phyloP scores from a whole-genome alignment of 2,888 invertebrate genomes.

The Apotomis capreana region DNA sequence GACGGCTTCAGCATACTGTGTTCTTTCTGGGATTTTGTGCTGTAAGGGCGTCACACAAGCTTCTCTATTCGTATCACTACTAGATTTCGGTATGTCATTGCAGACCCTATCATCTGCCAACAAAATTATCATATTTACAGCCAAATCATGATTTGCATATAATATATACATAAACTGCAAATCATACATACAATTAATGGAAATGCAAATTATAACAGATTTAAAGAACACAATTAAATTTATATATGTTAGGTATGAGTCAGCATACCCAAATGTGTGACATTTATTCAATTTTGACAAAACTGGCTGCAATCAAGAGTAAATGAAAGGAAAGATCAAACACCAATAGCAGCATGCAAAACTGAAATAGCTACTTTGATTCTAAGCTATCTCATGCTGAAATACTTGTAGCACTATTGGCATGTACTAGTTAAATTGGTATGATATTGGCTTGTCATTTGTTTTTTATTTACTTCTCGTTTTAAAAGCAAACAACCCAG shows the following conservation, averaged over 20 bases:
- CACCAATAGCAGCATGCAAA: conserved; percentile 22
- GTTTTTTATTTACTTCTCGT: too few relatives aligned
- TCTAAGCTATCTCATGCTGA: conserved; percentile 8
- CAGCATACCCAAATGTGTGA: conserved; percentile 3
- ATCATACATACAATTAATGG: background rate
- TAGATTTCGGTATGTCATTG: conserved; percentile 76
- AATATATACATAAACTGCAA: background rate
- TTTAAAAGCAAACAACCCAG: too few relatives aligned
- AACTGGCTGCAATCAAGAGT: conserved; percentile 2
- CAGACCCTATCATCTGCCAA: conserved; percentile 79
- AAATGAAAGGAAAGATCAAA: background rate
- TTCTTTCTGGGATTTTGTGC: conserved; percentile 72
- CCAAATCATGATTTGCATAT: conserved; percentile 21
- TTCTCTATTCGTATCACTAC: conserved; percentile 66
- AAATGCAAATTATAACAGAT: background rate
- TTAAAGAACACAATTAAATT: background rate
- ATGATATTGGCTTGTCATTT: too few relatives aligned
- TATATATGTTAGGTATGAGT: background rate
- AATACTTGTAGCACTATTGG: background rate
- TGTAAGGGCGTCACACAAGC: conserved; percentile 62
- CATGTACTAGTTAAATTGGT: background rate
- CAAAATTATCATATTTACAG: conserved; percentile 55
- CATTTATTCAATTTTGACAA: background rate
- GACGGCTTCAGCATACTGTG: conserved; percentile 64
- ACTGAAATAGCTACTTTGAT: background rate